Evolutionary conservation across 1,140 invertebrate genomes (phyloP), one percentile per base, ranked within the genome.

Genomic region (Drosophila albomicans): DNA sequence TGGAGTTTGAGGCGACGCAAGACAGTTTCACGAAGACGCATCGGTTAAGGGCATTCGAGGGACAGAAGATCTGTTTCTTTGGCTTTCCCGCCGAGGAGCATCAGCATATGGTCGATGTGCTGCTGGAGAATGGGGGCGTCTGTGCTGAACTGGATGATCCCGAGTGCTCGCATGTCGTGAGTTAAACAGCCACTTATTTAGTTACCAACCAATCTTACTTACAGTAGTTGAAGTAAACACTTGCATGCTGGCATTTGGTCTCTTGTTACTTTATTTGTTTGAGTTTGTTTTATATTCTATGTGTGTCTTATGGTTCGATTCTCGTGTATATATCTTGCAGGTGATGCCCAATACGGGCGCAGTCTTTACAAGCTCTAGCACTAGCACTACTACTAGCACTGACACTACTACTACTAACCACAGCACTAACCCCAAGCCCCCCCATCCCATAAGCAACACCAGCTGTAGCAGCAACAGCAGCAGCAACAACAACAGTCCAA

Each of bases 141-240:
- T 93, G 95, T 51, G 96, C 96, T 49, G 93, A 95, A 65, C 92
- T 96, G 48, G 96, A 96, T 72, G 97, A 98, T 94, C 94, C 96
- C 35, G 94, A 95, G 78, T 97, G 96, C 89, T 97, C 97, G 5
- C 98, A 99, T 93, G 95, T 99, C 81, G 98, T 99, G 94, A 96
- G 91, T 92, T 58, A 58, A 54, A 2, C n/a, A n/a, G 8, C 38
- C 45, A 5, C 28, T 15, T 15, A 35, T 6, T 6, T 57, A 25
- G 0, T 15, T 46, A 15, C 20, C 20, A 25, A 20, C 20, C 20
- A 25, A 25, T 0, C 13, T 46, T 62, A n/a, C 13, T 3, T 35
- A n/a, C 3, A 16, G 32, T 54, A 43, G 28, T 32, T 25, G 63
- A 63, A 35, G 52, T 62, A 13, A 25, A 25, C 46, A 20, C 30